These are phyloP conservation scores for Dipodomys merriami DNA, from an alignment of 2,113 vertebrate genomes.

Conservation along the genomic window DNA sequence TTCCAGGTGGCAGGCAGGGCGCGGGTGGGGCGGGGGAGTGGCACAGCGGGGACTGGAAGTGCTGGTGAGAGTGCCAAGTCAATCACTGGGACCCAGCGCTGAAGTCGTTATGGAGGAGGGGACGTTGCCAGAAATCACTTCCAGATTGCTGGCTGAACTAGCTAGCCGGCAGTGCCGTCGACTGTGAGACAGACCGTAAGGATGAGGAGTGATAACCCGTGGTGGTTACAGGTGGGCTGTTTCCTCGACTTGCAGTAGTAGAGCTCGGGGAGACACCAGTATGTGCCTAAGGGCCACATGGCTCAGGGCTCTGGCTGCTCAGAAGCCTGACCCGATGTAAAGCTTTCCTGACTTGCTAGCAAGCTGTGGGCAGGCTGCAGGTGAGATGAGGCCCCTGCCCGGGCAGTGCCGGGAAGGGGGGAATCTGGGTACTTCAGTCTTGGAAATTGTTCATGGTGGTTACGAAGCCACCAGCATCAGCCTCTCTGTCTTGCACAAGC, in stretches of 20 bases:
- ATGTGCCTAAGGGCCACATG: too few relatives aligned
- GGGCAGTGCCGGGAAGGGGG: neutral
- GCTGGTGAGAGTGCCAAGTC: neutral
- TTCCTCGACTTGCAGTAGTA: neutral
- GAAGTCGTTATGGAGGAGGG: neutral
- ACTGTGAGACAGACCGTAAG: neutral
- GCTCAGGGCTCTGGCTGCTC: neutral
- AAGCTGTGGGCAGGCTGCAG: neutral
- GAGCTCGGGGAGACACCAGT: neutral
- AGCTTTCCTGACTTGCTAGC: neutral
- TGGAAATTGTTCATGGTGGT: neutral
- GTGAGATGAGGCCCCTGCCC: too few relatives aligned
- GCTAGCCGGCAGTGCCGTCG: neutral
- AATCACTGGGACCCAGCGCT: neutral
- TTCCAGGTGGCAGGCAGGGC: neutral
- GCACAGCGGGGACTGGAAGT: neutral
- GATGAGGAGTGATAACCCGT: neutral
- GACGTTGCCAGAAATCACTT: neutral
- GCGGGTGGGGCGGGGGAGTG: neutral
- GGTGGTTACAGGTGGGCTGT: neutral
- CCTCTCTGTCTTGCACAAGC: neutral
- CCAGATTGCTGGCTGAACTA: neutral
- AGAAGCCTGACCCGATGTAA: neutral
- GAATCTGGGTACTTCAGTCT: neutral
- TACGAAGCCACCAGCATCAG: neutral